Evolutionary conservation across 2,113 vertebrate species (phyloP).

Genomic region (Buteo buteo): DNA sequence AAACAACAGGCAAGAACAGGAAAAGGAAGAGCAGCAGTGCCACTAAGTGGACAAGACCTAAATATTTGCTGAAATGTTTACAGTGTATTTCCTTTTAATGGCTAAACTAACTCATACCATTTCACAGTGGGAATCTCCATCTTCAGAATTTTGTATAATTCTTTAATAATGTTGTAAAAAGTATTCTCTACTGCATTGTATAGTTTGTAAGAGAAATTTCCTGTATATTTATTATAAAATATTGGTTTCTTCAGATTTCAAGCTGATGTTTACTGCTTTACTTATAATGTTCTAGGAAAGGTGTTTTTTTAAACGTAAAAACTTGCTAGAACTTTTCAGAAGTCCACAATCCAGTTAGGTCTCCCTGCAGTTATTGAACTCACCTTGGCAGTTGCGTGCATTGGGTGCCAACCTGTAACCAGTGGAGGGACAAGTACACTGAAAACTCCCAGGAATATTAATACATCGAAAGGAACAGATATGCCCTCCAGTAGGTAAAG

Average conservation of each 20-base stretch:
- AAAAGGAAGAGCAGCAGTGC: constrained; percentile 40
- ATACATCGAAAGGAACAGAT: constrained; percentile 91
- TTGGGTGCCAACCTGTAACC: constrained; percentile 89
- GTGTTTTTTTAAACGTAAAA: not conserved
- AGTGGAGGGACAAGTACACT: constrained; percentile 84
- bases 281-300: not conserved
- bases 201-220: not conserved
- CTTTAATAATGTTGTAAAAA: not conserved
- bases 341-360: not conserved
- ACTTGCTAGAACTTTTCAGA: not conserved
- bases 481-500: constrained; percentile 92
- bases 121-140: not conserved
- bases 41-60: constrained; percentile 35
- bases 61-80: not conserved
- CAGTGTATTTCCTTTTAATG: not conserved
- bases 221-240: not conserved
- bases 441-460: constrained; percentile 92
- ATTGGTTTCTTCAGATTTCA: not conserved
- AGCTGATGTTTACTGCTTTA: not conserved
- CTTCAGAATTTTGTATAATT: not conserved
- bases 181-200: not conserved
- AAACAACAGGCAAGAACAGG: not conserved
- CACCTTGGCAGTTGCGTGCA: constrained; percentile 95
- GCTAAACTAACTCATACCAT: not conserved
- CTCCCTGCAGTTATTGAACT: not conserved